These are phyloP conservation scores for Antennarius maculatus DNA, from an alignment of 2,797 vertebrate genomes.

Conservation along the genomic window DNA sequence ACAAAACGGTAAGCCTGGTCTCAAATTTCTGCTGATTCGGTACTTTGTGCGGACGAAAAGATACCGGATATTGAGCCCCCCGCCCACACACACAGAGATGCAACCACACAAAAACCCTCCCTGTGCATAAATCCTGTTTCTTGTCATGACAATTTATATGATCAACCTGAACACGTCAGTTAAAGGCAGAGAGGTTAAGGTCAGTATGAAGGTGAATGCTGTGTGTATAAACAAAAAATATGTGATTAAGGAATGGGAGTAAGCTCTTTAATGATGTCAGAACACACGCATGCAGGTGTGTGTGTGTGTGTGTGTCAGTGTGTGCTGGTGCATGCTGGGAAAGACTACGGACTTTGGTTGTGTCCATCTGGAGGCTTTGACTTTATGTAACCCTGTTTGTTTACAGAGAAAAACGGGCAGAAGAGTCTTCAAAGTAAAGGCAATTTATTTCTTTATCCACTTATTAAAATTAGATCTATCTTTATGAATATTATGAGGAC, in stretches of 20 bases:
- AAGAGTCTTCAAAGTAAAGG: conserved; percentile 47
- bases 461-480: conserved; percentile 20
- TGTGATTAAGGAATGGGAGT: too few species aligned
- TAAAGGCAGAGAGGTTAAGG: too few species aligned
- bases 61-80: background rate
- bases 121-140: background rate
- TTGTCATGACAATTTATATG: too few species aligned
- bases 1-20: background rate
- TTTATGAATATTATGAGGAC: conserved; percentile 27
- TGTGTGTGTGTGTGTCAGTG: too few species aligned
- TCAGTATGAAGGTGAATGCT: too few species aligned
- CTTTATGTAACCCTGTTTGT: conserved; percentile 51
- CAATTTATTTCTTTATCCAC: conserved; percentile 41
- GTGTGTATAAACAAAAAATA: too few species aligned
- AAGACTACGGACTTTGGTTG: conserved; percentile 3
- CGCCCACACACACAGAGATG: too few species aligned
- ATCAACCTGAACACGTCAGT: background rate
- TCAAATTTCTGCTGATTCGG: conserved; percentile 11
- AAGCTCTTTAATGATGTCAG: too few species aligned
- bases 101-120: background rate
- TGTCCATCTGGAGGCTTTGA: conserved; percentile 62
- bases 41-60: background rate
- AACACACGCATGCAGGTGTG: too few species aligned
- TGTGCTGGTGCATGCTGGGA: background rate
- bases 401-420: conserved; percentile 46